Conservation (phyloP, 2,797 vertebrate genomes). For the Lepus townsendii region DNA sequence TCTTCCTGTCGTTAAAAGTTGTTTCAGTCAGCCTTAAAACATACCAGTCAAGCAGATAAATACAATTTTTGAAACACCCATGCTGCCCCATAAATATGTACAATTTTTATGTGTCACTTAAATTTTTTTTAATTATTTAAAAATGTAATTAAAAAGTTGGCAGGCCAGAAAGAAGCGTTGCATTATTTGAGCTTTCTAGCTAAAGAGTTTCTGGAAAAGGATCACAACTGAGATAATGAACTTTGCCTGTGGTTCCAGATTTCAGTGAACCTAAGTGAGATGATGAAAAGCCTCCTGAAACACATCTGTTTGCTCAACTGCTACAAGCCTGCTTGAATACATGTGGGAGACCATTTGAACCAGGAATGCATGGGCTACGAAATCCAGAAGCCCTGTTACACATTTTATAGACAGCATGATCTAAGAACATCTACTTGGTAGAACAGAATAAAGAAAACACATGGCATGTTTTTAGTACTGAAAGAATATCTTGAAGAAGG, state of each 20-base stretch:
- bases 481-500: background rate
- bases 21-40: background rate
- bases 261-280: background rate
- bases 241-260: background rate
- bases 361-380: background rate
- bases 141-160: background rate
- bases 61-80: background rate
- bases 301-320: background rate
- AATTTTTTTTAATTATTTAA: no score
- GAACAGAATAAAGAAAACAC: background rate
- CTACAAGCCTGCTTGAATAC: background rate
- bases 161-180: slow-evolving; percentile 1
- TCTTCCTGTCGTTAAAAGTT: background rate
- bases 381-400: background rate
- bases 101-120: no score
- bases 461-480: background rate
- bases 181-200: background rate
- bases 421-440: background rate
- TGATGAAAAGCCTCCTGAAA: background rate
- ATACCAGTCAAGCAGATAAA: background rate
- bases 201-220: background rate
- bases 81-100: no score
- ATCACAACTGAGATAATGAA: background rate
- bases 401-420: background rate
- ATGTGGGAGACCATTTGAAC: background rate